Percentiles rank a stretch among this genome's conserved stretches.
Conservation (phyloP, 2,797 vertebrate genomes). For the Gymnocypris eckloni region DNA sequence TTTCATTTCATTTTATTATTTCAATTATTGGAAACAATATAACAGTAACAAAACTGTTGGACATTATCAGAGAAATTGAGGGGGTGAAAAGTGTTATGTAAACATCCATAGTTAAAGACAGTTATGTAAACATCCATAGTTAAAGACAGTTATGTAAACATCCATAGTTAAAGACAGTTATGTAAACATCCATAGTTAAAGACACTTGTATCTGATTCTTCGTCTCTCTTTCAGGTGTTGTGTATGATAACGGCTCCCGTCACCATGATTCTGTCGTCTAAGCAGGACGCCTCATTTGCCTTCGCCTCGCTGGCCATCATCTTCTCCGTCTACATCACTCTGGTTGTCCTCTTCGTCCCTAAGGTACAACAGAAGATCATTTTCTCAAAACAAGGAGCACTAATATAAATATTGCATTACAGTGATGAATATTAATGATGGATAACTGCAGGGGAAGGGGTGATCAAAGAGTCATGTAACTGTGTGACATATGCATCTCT, state of each 20-base stretch:
- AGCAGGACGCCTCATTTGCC: conserved; percentile 94
- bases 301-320: conserved; percentile 92
- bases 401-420: conserved; percentile 35
- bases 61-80: background rate
- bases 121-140: no score
- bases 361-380: conserved; percentile 78
- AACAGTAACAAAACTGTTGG: background rate
- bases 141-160: background rate
- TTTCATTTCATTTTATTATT: background rate
- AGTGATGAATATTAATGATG: conserved; percentile 33
- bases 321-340: conserved; percentile 95
- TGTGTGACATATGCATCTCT: conserved; percentile 22
- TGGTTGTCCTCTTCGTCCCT: conserved; percentile 94
- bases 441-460: conserved; percentile 11
- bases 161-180: no score
- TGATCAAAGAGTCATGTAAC: conserved; percentile 16
- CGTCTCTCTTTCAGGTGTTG: conserved; percentile 79
- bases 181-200: background rate
- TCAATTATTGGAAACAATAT: background rate
- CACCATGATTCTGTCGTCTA: conserved; percentile 96
- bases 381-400: conserved; percentile 5
- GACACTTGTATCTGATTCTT: background rate
- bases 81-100: background rate
- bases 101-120: no score
- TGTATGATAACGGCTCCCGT: conserved; percentile 96